These are phyloP conservation scores for Eupithecia insigniata DNA, from an alignment of 2,888 invertebrate genomes.

Conservation along the genomic window DNA sequence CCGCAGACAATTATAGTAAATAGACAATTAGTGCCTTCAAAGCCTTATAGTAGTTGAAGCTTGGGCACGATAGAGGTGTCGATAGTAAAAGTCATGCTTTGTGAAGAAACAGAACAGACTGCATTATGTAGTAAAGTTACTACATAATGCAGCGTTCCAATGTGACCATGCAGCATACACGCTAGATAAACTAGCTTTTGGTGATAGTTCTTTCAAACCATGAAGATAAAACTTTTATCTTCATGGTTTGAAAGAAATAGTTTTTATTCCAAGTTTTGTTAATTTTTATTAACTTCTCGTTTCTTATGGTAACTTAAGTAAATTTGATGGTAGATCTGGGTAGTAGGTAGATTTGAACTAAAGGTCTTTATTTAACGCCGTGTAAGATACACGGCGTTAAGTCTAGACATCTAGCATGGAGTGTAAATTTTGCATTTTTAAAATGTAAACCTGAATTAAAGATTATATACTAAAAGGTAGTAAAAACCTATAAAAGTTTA, in stretches of 20 bases:
- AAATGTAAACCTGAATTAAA: background rate
- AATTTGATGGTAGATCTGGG: background rate
- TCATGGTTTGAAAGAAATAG: background rate
- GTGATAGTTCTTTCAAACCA: no score
- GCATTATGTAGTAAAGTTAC: background rate
- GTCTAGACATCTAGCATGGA: background rate
- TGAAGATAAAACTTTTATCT: no score
- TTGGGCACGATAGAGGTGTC: background rate
- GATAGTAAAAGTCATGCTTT: background rate
- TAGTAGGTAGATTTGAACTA: background rate
- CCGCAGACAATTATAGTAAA: conserved; percentile 56
- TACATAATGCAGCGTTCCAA: background rate
- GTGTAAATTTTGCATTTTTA: background rate
- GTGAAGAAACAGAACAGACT: background rate
- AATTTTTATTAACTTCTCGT: background rate
- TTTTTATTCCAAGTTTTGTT: background rate
- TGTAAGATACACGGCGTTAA: background rate
- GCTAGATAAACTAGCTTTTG: background rate
- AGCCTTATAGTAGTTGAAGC: conserved; percentile 28
- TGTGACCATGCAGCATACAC: background rate
- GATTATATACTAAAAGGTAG: no score
- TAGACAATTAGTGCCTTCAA: conserved; percentile 47
- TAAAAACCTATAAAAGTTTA: no score
- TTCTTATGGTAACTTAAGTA: no score
- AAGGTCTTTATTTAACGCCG: background rate